Conservation (phyloP, 2,888 invertebrate genomes). For the Autographa gamma region DNA sequence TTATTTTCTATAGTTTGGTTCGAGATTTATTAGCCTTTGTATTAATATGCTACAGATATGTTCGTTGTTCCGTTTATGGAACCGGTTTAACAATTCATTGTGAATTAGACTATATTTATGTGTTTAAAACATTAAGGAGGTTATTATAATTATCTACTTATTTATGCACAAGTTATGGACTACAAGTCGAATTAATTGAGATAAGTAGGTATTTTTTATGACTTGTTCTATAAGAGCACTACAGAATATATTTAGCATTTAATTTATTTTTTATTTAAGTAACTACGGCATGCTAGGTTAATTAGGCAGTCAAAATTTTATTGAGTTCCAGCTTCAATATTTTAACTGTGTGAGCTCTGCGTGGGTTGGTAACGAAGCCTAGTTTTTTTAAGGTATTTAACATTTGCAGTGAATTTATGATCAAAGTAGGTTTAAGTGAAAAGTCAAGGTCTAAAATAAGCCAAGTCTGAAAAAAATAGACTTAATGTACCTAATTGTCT, state of each 20-base stretch:
- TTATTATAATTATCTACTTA: not conserved
- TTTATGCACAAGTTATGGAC: not conserved
- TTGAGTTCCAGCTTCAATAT: not conserved
- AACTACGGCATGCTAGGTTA: too few species aligned
- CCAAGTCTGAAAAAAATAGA: not conserved
- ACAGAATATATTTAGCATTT: too few species aligned
- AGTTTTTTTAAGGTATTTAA: too few species aligned
- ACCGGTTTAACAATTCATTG: not conserved
- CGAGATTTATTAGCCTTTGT: constrained; percentile 27
- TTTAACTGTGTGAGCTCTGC: not conserved
- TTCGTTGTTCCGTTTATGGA: constrained; percentile 14
- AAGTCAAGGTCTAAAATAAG: not conserved
- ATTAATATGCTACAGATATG: constrained; percentile 14
- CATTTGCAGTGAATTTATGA: too few species aligned
- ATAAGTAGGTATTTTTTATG: not conserved
- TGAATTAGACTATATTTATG: not conserved
- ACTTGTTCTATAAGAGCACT: too few species aligned
- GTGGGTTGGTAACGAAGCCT: not conserved
- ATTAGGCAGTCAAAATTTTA: not conserved
- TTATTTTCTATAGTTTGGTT: constrained; percentile 46
- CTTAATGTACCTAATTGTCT: too few species aligned
- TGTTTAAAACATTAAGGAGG: not conserved
- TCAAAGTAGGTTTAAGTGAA: not conserved
- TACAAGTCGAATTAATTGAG: not conserved
- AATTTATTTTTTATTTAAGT: too few species aligned